phyloP scores from a whole-genome alignment of 2,888 invertebrate genomes.

The Allolobophora icterica region DNA sequence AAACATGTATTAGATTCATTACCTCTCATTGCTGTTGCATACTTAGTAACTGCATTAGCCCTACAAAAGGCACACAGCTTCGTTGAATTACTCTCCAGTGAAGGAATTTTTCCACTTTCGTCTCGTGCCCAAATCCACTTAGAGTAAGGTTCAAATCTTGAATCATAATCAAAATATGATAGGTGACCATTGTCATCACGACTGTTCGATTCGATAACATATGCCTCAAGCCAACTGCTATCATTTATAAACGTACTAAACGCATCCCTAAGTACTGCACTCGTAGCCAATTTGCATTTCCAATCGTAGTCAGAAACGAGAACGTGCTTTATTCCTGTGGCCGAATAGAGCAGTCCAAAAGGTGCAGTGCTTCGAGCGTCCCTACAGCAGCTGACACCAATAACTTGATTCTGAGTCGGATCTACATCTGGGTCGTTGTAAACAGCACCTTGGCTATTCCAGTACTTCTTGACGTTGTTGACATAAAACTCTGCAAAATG shows the following conservation, averaged over 20 bases:
- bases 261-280: not conserved
- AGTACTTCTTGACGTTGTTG: not conserved
- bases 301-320: constrained; percentile 6
- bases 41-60: not conserved
- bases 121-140: not conserved
- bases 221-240: not conserved
- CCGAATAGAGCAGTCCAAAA: not conserved
- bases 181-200: not conserved
- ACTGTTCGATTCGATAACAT: constrained; percentile 3
- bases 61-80: not conserved
- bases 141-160: not conserved
- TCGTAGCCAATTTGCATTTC: not conserved
- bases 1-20: not conserved
- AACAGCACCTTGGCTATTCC: not conserved
- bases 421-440: not conserved
- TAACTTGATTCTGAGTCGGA: not conserved
- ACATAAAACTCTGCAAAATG: not conserved
- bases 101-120: not conserved
- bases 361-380: not conserved
- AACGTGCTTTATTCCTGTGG: not conserved
- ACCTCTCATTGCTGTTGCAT: not conserved
- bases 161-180: not conserved
- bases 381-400: constrained; percentile 1
- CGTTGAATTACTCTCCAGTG: not conserved
- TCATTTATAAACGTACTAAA: not conserved